Conservation (phyloP, 2,888 invertebrate species). For the Spialia ferax region DNA sequence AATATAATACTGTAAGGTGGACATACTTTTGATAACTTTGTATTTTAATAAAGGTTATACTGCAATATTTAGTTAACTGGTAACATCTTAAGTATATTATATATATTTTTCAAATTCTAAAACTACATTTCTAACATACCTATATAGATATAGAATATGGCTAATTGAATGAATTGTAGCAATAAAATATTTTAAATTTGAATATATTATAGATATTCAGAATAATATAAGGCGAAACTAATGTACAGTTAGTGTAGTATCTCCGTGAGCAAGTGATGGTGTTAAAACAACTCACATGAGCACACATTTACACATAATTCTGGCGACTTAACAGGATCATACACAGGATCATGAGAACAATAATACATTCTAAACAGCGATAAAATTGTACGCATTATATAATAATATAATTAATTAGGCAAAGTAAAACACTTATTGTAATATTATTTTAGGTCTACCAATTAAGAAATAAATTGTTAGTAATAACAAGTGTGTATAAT, state of each 20-base stretch:
- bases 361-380: slow-evolving; percentile 68
- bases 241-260: slow-evolving; percentile 60
- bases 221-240: slow-evolving; percentile 74
- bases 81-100: slow-evolving; percentile 67
- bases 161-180: slow-evolving; percentile 79
- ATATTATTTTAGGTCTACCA: slow-evolving; percentile 75
- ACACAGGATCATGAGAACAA: slow-evolving; percentile 62
- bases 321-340: slow-evolving; percentile 67
- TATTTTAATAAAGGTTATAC: slow-evolving; percentile 44
- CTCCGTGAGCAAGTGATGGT: slow-evolving; percentile 47
- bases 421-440: slow-evolving; percentile 80
- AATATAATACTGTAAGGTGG: slow-evolving; percentile 51
- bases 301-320: slow-evolving; percentile 67
- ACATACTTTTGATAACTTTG: slow-evolving; percentile 44
- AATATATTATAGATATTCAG: slow-evolving; percentile 43
- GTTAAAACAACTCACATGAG: slow-evolving; percentile 68
- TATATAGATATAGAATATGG: slow-evolving; percentile 58
- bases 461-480: slow-evolving; percentile 71
- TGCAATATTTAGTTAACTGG: slow-evolving; percentile 61
- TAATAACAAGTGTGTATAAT: slow-evolving; percentile 60
- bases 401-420: slow-evolving; percentile 78
- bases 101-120: slow-evolving; percentile 67
- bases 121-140: slow-evolving; percentile 68
- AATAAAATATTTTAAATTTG: slow-evolving; percentile 69
- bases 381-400: slow-evolving; percentile 76